Conservation (phyloP, 2,113 vertebrate species). For the Chloropsis cyanopogon region DNA sequence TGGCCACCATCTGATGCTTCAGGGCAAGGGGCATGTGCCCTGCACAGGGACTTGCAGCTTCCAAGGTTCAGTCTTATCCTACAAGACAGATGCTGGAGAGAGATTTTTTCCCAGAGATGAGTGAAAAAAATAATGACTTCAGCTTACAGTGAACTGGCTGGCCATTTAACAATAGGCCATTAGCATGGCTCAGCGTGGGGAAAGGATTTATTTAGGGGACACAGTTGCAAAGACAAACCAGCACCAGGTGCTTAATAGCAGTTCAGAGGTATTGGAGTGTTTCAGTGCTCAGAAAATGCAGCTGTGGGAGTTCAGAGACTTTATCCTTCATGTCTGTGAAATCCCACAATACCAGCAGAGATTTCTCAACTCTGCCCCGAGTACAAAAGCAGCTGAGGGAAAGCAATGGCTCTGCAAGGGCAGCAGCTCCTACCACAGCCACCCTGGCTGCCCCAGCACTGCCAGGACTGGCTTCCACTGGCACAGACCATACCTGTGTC, state of each 20-base stretch:
- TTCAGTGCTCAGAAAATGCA: conserved; percentile 23
- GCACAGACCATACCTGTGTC: fast-evolving
- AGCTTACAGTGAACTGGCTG: neutral
- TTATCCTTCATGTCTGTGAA: conserved; percentile 26
- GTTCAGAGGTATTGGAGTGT: conserved; percentile 13
- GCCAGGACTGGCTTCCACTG: fast-evolving
- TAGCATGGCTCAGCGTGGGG: neutral
- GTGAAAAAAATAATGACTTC: neutral
- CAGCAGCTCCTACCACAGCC: neutral
- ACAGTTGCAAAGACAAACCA: conserved; percentile 10
- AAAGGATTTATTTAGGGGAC: conserved; percentile 48
- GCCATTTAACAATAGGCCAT: conserved; percentile 22
- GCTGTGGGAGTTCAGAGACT: conserved; percentile 34
- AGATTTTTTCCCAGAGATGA: neutral
- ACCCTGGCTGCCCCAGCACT: fast-evolving
- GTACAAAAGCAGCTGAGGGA: neutral
- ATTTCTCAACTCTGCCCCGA: conserved; percentile 7
- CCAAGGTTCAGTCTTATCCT: neutral
- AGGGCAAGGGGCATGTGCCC: neutral
- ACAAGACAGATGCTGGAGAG: neutral
- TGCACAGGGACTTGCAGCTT: neutral
- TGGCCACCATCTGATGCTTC: fast-evolving
- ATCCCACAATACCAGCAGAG: neutral
- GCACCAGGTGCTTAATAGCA: conserved; percentile 36
- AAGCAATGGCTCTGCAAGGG: neutral